Base-by-base conservation (phyloP, 2,797 vertebrate species). In the Rhodeus uyekii region DNA sequence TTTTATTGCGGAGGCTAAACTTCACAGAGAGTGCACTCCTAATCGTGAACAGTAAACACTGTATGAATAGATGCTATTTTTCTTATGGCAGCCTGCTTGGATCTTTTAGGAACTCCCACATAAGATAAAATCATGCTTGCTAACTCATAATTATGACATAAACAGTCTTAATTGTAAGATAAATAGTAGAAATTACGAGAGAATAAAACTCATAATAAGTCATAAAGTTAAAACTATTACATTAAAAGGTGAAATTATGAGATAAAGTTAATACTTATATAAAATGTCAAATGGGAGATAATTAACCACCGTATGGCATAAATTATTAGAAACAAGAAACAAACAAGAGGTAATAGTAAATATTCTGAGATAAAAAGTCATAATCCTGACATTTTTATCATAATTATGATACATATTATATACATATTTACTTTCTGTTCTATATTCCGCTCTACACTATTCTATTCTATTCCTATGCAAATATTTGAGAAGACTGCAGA, bases 1-100 rank as follows among this genome's bases (percentile, higher is more conserved):
- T 55, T 5, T 13, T 24, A 12, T 58, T n/a, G n/a, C n/a, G 27
- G 18, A 71, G 8, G 2, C 42, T 63, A 58, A n/a, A 50, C 22
- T 32, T 61, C 39, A 29, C 38, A 27, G 38, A 42, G 38, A 48
- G 55, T 76, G 65, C 46, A 67, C 72, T 82, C 68, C 8, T 32
- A 39, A 44, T n/a, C 64, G 50, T 83, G 69, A 84, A 86, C 58
- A 76, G 42, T 44, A 68, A 69, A 78, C 63, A 34, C 64, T 58
- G 53, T 61, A 74, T 78, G 74, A 50, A 69, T 46, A 69, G 67
- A 84, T 53, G 67, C 27, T 46, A 13, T 48, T 48, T 76, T 69
- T 24, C 22, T 68, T 74, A 77, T 76, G 64, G 77, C 75, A 55
- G 44, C n/a, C 55, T 24, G 65, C 10, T 65, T 38, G 5, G 19